phyloP scores from a whole-genome alignment of 2,888 invertebrate species.

The Branchellion lobata region DNA sequence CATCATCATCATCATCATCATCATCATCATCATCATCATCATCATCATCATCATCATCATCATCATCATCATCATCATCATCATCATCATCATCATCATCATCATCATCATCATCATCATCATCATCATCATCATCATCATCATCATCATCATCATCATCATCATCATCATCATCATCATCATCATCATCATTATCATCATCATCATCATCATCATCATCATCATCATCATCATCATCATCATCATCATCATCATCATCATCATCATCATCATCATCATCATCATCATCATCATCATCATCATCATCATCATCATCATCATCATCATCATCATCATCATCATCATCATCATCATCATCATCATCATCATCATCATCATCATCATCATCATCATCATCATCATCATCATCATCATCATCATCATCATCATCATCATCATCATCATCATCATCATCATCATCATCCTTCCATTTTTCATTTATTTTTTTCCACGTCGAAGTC shows the following conservation, averaged over 20 bases:
- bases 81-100: constrained; percentile 43
- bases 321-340: constrained; percentile 36
- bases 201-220: constrained; percentile 34
- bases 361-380: constrained; percentile 33
- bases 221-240: constrained; percentile 44
- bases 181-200: constrained; percentile 37
- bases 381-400: constrained; percentile 43
- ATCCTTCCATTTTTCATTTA: not conserved
- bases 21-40: constrained; percentile 40
- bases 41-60: constrained; percentile 43
- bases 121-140: constrained; percentile 41
- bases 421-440: constrained; percentile 43
- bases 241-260: constrained; percentile 36
- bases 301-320: constrained; percentile 43
- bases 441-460: not conserved
- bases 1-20: constrained; percentile 39
- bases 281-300: constrained; percentile 38
- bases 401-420: constrained; percentile 35
- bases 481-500: no score
- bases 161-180: constrained; percentile 36
- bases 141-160: constrained; percentile 39
- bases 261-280: constrained; percentile 38
- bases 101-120: constrained; percentile 38
- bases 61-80: constrained; percentile 36
- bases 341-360: constrained; percentile 43